Conservation (phyloP, 2,888 invertebrate genomes). For the Cataglyphis livida region DNA sequence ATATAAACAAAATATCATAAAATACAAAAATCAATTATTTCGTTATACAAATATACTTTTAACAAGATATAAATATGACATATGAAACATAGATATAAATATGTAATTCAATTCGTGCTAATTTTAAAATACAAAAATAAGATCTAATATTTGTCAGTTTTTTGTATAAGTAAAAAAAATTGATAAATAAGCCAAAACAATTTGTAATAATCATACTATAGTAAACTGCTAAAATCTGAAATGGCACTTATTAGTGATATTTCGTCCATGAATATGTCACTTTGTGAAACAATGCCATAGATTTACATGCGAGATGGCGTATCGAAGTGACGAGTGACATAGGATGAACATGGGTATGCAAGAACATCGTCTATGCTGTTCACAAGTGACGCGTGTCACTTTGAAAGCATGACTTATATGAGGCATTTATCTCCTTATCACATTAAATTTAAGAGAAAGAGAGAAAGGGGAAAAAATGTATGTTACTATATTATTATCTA, state of each 20-base stretch:
- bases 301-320: conserved; percentile 37
- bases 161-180: not conserved
- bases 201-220: not conserved
- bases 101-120: not conserved
- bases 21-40: not conserved
- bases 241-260: conserved; percentile 33
- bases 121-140: not conserved
- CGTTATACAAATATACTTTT: not conserved
- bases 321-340: conserved; percentile 41
- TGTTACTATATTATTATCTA: not conserved
- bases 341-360: conserved; percentile 33
- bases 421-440: conserved; percentile 29
- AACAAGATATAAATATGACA: not conserved
- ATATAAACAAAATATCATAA: not conserved
- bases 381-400: conserved; percentile 38
- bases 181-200: not conserved
- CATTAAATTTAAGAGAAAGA: not conserved
- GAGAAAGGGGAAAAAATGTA: not conserved
- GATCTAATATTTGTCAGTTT: not conserved
- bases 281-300: conserved; percentile 24
- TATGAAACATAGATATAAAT: not conserved
- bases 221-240: not conserved
- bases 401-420: conserved; percentile 31
- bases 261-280: conserved; percentile 28
- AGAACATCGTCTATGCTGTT: conserved; percentile 40